Conservation (phyloP, 2,797 vertebrate genomes). For the Pyrocephalus nanus region DNA sequence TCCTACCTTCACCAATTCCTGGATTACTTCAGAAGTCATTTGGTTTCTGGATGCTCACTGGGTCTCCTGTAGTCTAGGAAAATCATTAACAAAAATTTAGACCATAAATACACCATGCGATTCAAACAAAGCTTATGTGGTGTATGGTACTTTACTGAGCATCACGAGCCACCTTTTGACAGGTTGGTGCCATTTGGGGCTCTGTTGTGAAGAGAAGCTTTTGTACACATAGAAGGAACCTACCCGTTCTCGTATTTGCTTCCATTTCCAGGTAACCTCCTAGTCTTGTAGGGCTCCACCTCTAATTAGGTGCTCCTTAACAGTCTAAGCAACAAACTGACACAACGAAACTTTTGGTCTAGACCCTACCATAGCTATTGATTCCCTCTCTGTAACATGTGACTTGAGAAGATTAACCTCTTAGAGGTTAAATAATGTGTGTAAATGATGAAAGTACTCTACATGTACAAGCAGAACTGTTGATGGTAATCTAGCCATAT, state of each 20-base stretch:
- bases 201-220: neutral
- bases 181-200: neutral
- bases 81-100: neutral
- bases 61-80: neutral
- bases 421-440: neutral
- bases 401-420: neutral
- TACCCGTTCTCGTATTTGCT: neutral
- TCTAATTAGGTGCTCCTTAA: neutral
- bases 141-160: neutral
- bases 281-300: neutral
- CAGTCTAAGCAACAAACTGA: neutral
- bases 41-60: neutral
- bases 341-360: neutral
- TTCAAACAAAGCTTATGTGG: neutral
- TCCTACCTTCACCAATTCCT: neutral
- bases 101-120: accelerated
- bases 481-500: neutral
- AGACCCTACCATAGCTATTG: neutral
- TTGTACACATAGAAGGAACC: neutral
- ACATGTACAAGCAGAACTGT: neutral
- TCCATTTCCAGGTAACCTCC: neutral
- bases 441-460: constrained; percentile 18
- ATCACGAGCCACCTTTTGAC: neutral
- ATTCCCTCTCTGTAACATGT: neutral
- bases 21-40: neutral